A percentile compares a stretch with the other conserved stretches of the same genome.
These are phyloP conservation scores for Apolygus lucorum DNA, from an alignment of 1,140 invertebrate genomes.

Conservation along the genomic window DNA sequence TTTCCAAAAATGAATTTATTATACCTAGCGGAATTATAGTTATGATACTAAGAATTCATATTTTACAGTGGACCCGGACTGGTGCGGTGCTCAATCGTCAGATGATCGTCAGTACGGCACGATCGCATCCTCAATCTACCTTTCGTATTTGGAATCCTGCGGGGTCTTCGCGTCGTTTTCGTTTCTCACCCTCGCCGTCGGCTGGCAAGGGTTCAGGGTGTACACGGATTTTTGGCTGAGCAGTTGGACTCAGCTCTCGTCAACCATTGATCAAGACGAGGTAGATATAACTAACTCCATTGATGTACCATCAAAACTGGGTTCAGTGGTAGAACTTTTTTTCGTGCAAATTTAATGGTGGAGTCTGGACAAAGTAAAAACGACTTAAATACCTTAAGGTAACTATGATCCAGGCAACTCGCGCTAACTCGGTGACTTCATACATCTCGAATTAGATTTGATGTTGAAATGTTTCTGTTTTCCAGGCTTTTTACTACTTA, in stretches of 20 bases:
- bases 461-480: no score
- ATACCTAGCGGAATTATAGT: no score
- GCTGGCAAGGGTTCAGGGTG: conserved; percentile 49
- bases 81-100: conserved; percentile 36
- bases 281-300: no score
- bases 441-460: no score
- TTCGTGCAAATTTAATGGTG: no score
- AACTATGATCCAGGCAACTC: neutral
- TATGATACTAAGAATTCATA: no score
- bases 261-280: neutral
- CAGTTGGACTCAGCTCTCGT: conserved; percentile 44
- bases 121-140: conserved; percentile 51
- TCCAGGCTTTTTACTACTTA: conserved; percentile 49
- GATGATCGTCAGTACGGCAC: conserved; percentile 54
- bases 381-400: no score
- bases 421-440: no score
- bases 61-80: conserved; percentile 29
- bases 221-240: conserved; percentile 55
- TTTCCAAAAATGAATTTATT: no score
- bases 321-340: no score
- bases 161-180: conserved; percentile 45
- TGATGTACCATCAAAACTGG: no score
- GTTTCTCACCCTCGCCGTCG: conserved; percentile 48
- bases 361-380: no score
- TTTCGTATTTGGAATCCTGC: conserved; percentile 53